Percentiles rank a stretch among this genome's conserved stretches.
phyloP scores from a whole-genome alignment of 2,888 invertebrate genomes.

The Spicauda simplicius region DNA sequence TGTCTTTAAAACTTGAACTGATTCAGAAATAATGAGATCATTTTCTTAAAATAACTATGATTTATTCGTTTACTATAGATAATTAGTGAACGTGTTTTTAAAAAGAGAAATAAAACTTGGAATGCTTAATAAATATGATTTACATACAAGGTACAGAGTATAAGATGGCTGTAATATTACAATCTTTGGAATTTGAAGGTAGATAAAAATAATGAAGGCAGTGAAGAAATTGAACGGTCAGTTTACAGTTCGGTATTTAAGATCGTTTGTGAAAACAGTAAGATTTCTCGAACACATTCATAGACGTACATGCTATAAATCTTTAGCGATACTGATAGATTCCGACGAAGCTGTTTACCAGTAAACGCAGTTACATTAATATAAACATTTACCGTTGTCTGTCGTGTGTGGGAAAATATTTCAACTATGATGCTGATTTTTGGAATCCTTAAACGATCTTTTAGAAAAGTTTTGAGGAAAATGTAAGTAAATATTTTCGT shows the following conservation, averaged over 20 bases:
- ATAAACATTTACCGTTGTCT: slow-evolving; percentile 24
- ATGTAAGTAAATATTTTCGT: slow-evolving; percentile 57
- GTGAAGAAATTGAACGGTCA: not conserved
- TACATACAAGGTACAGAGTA: too few species aligned
- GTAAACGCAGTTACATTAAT: slow-evolving; percentile 9
- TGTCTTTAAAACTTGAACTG: not conserved
- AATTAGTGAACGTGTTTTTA: not conserved
- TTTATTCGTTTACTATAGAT: not conserved
- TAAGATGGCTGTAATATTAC: too few species aligned
- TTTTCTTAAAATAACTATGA: not conserved
- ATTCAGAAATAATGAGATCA: not conserved
- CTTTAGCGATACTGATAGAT: slow-evolving; percentile 19
- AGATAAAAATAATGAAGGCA: not conserved
- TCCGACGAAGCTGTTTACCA: slow-evolving; percentile 17
- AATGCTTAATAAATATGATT: too few species aligned
- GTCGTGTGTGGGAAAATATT: slow-evolving; percentile 25
- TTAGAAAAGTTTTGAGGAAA: slow-evolving; percentile 60
- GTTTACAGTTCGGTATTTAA: not conserved
- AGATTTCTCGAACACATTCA: slow-evolving; percentile 2
- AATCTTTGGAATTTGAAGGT: too few species aligned
- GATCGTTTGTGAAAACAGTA: slow-evolving; percentile 1
- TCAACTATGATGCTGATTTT: slow-evolving; percentile 48
- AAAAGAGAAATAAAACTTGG: too few species aligned
- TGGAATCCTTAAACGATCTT: slow-evolving; percentile 54
- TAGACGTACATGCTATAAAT: slow-evolving; percentile 23